These are phyloP conservation scores for Festucalex cinctus DNA, from an alignment of 2,113 vertebrate species.

Conservation along the genomic window DNA sequence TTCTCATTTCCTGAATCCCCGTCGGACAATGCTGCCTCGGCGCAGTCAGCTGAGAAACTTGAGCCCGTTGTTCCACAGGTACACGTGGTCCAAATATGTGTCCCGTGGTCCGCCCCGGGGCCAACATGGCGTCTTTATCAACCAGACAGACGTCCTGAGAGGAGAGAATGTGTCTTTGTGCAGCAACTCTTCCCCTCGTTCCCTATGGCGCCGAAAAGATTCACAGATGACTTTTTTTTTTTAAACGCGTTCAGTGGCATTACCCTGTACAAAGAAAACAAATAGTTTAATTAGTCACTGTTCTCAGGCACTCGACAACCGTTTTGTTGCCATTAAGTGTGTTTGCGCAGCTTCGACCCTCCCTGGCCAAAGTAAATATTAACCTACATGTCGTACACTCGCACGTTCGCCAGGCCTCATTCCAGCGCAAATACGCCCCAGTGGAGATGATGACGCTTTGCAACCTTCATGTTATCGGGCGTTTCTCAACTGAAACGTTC, in stretches of 20 bases:
- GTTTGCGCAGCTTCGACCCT: conserved; percentile 55
- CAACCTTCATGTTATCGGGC: neutral
- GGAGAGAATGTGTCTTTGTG: conserved; percentile 2
- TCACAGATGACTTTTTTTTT: conserved; percentile 1
- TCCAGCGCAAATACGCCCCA: conserved; percentile 23
- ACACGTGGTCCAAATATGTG: neutral
- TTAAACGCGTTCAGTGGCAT: neutral
- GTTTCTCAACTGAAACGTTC: neutral
- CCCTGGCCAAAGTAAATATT: conserved; percentile 53
- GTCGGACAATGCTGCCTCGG: neutral
- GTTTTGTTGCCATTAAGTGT: conserved; percentile 24
- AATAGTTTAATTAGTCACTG: conserved; percentile 28
- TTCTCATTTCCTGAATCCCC: conserved; percentile 14
- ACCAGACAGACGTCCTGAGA: neutral
- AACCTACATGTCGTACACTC: conserved; percentile 24
- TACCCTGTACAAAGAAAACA: conserved; percentile 22
- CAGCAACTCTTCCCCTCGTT: neutral
- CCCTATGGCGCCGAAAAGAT: neutral
- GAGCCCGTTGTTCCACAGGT: neutral
- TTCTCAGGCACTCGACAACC: conserved; percentile 19
- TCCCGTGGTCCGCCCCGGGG: conserved; percentile 13
- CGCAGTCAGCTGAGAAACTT: conserved; percentile 13
- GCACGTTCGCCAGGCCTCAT: conserved; percentile 8
- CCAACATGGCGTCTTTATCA: neutral
- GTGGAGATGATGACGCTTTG: conserved; percentile 7